A percentile compares a stretch with the other conserved stretches of the same genome.
Conservation (phyloP, 1,140 invertebrate genomes). For the Drosophila bifasciata region DNA sequence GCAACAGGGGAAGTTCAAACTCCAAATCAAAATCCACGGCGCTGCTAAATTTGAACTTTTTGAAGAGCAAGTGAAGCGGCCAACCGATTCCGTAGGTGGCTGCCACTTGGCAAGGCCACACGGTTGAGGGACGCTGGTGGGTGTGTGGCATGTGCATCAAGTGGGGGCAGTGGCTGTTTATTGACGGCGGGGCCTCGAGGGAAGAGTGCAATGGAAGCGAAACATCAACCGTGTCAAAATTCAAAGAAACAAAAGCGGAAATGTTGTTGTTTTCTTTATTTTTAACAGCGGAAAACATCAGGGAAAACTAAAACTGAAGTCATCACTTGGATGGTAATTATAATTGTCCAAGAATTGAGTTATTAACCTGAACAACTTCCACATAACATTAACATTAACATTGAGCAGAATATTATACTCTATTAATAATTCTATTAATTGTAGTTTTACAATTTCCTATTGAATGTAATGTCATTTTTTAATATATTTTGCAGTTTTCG, state of each 20-base stretch:
- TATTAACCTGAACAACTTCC: slow-evolving; percentile 21
- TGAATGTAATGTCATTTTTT: too few relatives aligned
- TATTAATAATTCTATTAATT: too few relatives aligned
- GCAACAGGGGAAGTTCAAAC: slow-evolving; percentile 37
- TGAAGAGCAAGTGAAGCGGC: slow-evolving; percentile 67
- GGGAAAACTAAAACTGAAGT: slow-evolving; percentile 65
- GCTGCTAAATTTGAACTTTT: slow-evolving; percentile 22
- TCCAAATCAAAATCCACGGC: slow-evolving; percentile 41
- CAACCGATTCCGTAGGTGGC: slow-evolving; percentile 62
- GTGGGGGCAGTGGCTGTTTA: slow-evolving; percentile 60
- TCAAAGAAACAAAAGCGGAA: slow-evolving; percentile 82
- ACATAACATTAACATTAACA: too few relatives aligned
- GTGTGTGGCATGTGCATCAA: slow-evolving; percentile 67
- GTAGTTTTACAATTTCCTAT: too few relatives aligned
- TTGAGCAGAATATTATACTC: too few relatives aligned
- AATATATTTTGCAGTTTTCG: too few relatives aligned
- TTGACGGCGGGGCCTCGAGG: slow-evolving; percentile 19
- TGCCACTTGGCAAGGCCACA: slow-evolving; percentile 64
- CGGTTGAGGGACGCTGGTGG: not conserved
- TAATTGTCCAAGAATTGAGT: slow-evolving; percentile 29
- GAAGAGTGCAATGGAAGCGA: slow-evolving; percentile 37
- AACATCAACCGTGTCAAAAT: slow-evolving; percentile 70
- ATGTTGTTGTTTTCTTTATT: slow-evolving; percentile 78
- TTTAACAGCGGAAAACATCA: slow-evolving; percentile 61
- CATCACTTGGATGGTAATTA: slow-evolving; percentile 50